phyloP scores from a whole-genome alignment of 37 sponge, comb jelly and placozoan genomes.

The Ianthella basta region DNA sequence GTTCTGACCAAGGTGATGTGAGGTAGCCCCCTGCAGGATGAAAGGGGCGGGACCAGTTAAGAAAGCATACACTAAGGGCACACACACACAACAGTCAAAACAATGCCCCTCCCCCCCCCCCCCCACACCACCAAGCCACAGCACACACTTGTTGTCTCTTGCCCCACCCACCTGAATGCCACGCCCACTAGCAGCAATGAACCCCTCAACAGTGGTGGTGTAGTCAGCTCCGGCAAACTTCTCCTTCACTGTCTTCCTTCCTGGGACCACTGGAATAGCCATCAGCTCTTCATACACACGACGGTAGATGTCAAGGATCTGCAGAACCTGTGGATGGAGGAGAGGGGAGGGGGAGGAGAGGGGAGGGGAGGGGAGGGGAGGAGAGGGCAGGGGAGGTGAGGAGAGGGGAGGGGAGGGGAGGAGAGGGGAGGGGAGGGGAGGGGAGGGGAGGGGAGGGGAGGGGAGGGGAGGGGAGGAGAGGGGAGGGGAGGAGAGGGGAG shows the following conservation, averaged over 20 bases:
- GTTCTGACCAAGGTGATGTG: conserved; percentile 99
- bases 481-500: no score
- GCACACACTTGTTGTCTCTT: no score
- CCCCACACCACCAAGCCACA: neutral
- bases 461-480: no score
- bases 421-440: no score
- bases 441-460: no score
- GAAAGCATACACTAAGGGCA: no score
- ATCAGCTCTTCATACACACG: conserved; percentile 96
- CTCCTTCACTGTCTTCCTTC: conserved; percentile 97
- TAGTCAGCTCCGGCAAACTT: conserved; percentile 99
- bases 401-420: no score
- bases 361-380: no score
- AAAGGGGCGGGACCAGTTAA: neutral
- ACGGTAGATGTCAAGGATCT: conserved; percentile 87
- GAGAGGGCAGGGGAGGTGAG: no score
- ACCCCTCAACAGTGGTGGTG: conserved; percentile 97
- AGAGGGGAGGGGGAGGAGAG: no score
- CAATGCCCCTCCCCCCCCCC: neutral
- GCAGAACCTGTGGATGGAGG: conserved; percentile 62
- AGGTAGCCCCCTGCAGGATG: conserved; percentile 89
- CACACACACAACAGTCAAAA: no score
- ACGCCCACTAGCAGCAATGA: conserved; percentile 90
- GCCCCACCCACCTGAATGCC: conserved; percentile 86
- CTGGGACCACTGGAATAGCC: conserved; percentile 95